These are phyloP conservation scores for Acinonyx jubatus DNA, from an alignment of 2,113 vertebrate genomes.

Conservation along the genomic window DNA sequence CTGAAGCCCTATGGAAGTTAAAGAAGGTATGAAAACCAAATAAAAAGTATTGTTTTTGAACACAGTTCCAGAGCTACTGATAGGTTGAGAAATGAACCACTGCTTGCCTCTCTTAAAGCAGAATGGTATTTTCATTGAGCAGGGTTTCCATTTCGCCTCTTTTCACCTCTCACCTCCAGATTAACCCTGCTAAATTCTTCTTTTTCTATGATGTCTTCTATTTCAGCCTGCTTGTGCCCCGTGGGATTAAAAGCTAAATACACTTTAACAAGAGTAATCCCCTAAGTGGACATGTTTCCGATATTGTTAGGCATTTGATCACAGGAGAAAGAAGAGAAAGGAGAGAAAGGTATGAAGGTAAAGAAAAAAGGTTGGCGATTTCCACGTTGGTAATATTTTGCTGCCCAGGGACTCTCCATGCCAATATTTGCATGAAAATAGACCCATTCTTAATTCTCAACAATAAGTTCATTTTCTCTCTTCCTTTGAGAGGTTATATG, in stretches of 20 bases:
- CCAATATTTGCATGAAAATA: constrained; percentile 60
- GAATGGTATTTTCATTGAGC: background rate
- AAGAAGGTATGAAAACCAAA: background rate
- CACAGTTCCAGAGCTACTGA: background rate
- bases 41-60: background rate
- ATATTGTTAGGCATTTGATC: constrained; percentile 59
- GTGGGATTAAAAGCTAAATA: constrained; percentile 69
- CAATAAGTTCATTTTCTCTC: constrained; percentile 36
- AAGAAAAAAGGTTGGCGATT: constrained; percentile 15
- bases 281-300: constrained; percentile 60
- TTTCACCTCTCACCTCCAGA: constrained; percentile 71
- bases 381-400: constrained; percentile 46
- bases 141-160: constrained; percentile 50
- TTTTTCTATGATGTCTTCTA: constrained; percentile 65
- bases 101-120: background rate
- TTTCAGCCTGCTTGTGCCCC: constrained; percentile 72
- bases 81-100: background rate
- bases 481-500: constrained; percentile 7
- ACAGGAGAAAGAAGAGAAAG: constrained; percentile 30
- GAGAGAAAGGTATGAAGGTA: background rate
- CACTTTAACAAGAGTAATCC: constrained; percentile 63
- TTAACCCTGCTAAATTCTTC: constrained; percentile 74
- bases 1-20: background rate
- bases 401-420: background rate
- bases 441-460: constrained; percentile 23